Percentiles rank a stretch among this genome's conserved stretches.
phyloP scores from a whole-genome alignment of 2,888 invertebrate species.

The Metacarcinus magister region DNA sequence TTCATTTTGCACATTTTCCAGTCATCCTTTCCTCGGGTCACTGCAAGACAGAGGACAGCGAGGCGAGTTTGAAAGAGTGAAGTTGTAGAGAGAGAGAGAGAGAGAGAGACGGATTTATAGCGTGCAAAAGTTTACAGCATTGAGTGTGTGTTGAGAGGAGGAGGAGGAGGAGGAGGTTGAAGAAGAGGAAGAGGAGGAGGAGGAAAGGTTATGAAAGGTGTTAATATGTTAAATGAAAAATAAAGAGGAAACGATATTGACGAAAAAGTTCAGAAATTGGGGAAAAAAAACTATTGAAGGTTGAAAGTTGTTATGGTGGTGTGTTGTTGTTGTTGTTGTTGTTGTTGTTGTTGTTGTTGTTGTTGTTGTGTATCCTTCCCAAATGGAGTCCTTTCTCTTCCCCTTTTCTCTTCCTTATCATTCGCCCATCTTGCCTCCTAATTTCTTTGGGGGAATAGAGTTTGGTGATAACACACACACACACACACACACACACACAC shows the following conservation, averaged over 20 bases:
- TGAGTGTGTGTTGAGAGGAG: not conserved
- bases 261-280: not conserved
- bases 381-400: no score
- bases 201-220: not conserved
- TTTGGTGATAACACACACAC: no score
- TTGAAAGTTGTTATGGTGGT: not conserved
- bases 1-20: not conserved
- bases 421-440: no score
- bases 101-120: not conserved
- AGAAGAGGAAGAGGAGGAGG: not conserved
- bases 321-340: no score
- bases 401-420: no score
- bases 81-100: not conserved
- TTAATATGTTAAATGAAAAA: not conserved
- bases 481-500: no score
- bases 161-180: not conserved
- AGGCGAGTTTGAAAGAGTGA: not conserved
- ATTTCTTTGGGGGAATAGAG: no score
- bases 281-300: not conserved
- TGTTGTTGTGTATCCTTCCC: no score
- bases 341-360: no score
- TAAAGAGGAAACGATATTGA: not conserved
- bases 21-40: not conserved
- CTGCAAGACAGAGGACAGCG: not conserved
- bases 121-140: not conserved